Percentiles rank a stretch among this genome's conserved stretches.
Conservation (phyloP, 2,113 vertebrate species). For the Laticauda colubrina region DNA sequence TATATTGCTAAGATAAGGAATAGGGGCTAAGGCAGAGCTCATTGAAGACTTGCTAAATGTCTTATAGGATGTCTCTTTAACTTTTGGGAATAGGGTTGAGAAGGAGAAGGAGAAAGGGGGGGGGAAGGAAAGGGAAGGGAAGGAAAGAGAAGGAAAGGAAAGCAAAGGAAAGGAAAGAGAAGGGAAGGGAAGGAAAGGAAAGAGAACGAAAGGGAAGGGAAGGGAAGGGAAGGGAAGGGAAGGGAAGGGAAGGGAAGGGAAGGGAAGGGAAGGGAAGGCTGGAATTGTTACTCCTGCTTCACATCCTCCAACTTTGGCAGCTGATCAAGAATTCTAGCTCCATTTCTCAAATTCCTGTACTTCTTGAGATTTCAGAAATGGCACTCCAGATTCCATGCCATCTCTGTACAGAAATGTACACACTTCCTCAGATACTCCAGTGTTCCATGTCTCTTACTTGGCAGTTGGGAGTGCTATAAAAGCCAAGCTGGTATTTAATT, state of each 20-base stretch:
- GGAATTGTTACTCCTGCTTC: not conserved
- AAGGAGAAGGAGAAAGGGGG: too few species aligned
- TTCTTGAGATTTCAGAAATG: not conserved
- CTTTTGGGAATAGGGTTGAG: too few species aligned
- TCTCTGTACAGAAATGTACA: too few species aligned
- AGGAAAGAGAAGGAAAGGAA: accelerated
- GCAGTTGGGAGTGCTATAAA: not conserved
- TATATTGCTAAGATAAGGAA: too few species aligned
- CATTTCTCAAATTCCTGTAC: not conserved
- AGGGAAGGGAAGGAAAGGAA: too few species aligned
- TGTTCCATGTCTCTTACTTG: not conserved
- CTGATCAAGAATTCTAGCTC: not conserved
- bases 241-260: accelerated
- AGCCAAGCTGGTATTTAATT: conserved; percentile 4
- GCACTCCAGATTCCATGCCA: not conserved
- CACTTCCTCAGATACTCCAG: not conserved
- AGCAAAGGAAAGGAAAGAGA: accelerated
- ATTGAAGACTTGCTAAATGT: too few species aligned
- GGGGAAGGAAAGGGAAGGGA: too few species aligned
- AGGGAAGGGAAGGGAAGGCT: too few species aligned
- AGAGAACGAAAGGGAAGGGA: accelerated
- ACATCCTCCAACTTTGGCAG: not conserved
- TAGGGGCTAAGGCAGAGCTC: too few species aligned
- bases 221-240: accelerated
- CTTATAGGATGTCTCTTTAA: too few species aligned